Evolutionary conservation across 2,113 vertebrate species (phyloP), one percentile per base, ranked within the genome.

Genomic region (Asarcornis scutulata): DNA sequence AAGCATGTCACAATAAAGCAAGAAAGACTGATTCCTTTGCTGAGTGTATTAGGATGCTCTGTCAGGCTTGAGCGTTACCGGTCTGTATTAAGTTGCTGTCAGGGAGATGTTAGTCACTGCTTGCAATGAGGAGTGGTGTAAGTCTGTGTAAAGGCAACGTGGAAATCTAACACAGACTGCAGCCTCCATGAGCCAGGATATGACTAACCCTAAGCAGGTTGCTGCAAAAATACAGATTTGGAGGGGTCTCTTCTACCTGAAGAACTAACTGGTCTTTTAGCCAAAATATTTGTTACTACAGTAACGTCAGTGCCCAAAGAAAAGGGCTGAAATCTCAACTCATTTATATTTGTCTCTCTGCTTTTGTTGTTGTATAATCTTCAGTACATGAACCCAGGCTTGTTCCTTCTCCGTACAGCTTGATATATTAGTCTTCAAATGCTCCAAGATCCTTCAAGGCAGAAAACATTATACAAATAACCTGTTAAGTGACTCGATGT

Each of bases 401-500:
- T 6, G 2, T 52, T 95, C 42, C 60, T 84, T 36, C 36, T 83
- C 69, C 75, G 48, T 88, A 44, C n/a, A 58, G 66, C 68, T 82
- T 86, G 53, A 82, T 77, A 40, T 32, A 79, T 87, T 58, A 73
- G 34, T 79, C 62, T 85, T 36, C 44, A 73, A 86, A 56, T 73
- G 66, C 67, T 91, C 53, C 4, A 18, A 73, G 68, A 91, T 88
- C 66, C 92, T 96, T 95, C 83, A 92, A 92, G 69, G 86, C 66
- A 87, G 91, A 83, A 95, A 94, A 91, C 72, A 79, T 85, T 88
- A 85, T 69, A 96, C 79, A 95, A 94, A 95, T 90, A 93, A 91
- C 73, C 40, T 87, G 84, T 79, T 95, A 91, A 94, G 83, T 88
- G 83, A 58, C 44, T 93, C 1, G 8, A 76, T 92, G 69, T 88